phyloP scores from a whole-genome alignment of 2,113 vertebrate species.

The Protobothrops flavoviridis region DNA sequence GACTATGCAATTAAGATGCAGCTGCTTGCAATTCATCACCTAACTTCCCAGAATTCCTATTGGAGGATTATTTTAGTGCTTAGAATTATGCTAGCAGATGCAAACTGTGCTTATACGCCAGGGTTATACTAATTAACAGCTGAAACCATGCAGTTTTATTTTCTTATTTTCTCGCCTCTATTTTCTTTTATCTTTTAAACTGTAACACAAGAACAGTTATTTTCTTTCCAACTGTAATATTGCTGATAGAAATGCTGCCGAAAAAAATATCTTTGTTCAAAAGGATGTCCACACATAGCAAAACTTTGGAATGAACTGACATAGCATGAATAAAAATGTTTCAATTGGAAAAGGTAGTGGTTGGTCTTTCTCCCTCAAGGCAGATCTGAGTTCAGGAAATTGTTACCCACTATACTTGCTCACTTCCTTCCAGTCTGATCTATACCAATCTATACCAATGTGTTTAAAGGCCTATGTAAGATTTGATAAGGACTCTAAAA shows the following conservation, averaged over 20 bases:
- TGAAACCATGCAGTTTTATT: slow-evolving; percentile 30
- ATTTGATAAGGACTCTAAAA: not conserved
- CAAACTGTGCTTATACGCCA: slow-evolving; percentile 47
- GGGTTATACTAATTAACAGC: slow-evolving; percentile 32
- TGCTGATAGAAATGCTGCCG: not conserved
- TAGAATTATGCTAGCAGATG: slow-evolving; percentile 59
- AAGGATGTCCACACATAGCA: not conserved
- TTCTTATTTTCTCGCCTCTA: slow-evolving; percentile 13
- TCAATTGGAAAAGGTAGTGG: not conserved
- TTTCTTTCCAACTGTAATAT: slow-evolving; percentile 29
- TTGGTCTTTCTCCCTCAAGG: not conserved
- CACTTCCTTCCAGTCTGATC: not conserved
- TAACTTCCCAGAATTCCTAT: slow-evolving; percentile 58
- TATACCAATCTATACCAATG: not conserved
- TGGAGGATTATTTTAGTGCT: slow-evolving; percentile 65
- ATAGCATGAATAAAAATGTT: not conserved
- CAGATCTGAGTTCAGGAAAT: not conserved
- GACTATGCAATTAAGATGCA: slow-evolving; percentile 66
- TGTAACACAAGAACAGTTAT: slow-evolving; percentile 10
- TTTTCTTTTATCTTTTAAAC: slow-evolving; percentile 30
- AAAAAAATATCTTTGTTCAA: not conserved
- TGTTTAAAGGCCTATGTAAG: not conserved
- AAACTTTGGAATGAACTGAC: not conserved
- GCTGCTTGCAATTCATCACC: slow-evolving; percentile 72
- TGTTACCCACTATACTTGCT: not conserved